phyloP scores from a whole-genome alignment of 2,888 invertebrate species.

The Aleiodes leptofemur region DNA sequence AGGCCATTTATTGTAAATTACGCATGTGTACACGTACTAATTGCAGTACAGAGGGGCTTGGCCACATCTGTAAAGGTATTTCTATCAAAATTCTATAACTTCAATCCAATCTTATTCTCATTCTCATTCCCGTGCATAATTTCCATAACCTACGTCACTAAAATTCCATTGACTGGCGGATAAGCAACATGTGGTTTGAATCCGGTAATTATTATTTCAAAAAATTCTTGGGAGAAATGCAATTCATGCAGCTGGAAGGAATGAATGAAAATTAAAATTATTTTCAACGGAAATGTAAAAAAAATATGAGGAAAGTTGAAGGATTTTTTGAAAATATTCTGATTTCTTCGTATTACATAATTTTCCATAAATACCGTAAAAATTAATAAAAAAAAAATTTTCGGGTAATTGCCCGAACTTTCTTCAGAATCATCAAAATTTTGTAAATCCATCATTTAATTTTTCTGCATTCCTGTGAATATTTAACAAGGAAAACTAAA shows the following conservation, averaged over 20 bases:
- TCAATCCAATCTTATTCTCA: neutral
- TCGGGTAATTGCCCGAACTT: too few species aligned
- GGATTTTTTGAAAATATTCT: too few species aligned
- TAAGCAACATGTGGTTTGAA: constrained; percentile 1
- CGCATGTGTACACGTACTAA: constrained; percentile 4
- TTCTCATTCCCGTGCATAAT: too few species aligned
- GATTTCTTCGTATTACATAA: too few species aligned
- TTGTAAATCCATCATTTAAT: too few species aligned
- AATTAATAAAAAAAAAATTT: too few species aligned
- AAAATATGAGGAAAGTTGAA: too few species aligned
- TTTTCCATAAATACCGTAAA: too few species aligned
- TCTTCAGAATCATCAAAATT: too few species aligned
- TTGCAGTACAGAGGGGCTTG: constrained; percentile 1
- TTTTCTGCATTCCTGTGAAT: too few species aligned
- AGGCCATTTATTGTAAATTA: constrained; percentile 1
- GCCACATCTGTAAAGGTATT: neutral
- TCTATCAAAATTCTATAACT: neutral
- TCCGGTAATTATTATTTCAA: constrained; percentile 1
- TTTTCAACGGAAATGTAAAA: too few species aligned
- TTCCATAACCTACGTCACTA: constrained; percentile 18
- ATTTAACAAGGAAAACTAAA: too few species aligned
- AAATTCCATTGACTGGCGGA: constrained; percentile 1
- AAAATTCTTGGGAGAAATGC: neutral
- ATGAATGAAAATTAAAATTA: neutral
- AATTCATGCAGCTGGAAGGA: neutral